Percentiles rank a stretch among this genome's conserved stretches.
Evolutionary conservation across 2,113 vertebrate genomes (phyloP).

Genomic region (Chascanopsetta lugubris): DNA sequence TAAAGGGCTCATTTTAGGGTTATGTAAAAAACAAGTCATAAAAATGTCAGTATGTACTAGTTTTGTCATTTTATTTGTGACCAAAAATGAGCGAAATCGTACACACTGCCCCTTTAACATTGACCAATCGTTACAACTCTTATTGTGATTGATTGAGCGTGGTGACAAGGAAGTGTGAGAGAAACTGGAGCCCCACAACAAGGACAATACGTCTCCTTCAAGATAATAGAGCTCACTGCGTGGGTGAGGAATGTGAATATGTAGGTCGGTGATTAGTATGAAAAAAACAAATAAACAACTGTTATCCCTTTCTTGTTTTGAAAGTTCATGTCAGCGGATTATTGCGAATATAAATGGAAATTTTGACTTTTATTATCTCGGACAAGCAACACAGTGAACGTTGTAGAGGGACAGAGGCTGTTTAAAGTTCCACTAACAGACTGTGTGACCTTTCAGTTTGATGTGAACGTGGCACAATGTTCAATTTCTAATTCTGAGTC

Average conservation of each 20-base stretch:
- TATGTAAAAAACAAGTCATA: too few relatives aligned
- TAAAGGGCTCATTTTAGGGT: too few relatives aligned
- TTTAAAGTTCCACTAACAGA: constrained; percentile 4
- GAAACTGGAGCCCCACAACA: constrained; percentile 38
- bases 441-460: constrained; percentile 16
- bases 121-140: not conserved
- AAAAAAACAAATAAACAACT: not conserved
- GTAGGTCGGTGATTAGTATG: constrained; percentile 1
- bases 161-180: not conserved
- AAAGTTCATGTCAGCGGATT: not conserved
- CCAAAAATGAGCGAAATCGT: too few relatives aligned
- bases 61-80: too few relatives aligned
- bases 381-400: not conserved
- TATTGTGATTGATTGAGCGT: not conserved
- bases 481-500: not conserved
- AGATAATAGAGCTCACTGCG: too few relatives aligned
- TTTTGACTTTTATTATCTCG: constrained; percentile 1
- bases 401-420: not conserved
- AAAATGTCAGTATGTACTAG: too few relatives aligned
- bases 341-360: not conserved
- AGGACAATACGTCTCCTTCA: not conserved
- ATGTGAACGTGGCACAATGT: not conserved
- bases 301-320: not conserved
- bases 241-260: not conserved
- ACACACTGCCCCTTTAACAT: too few relatives aligned